Base-by-base conservation (phyloP, 2,113 vertebrate species). In the Garra rufa region DNA sequence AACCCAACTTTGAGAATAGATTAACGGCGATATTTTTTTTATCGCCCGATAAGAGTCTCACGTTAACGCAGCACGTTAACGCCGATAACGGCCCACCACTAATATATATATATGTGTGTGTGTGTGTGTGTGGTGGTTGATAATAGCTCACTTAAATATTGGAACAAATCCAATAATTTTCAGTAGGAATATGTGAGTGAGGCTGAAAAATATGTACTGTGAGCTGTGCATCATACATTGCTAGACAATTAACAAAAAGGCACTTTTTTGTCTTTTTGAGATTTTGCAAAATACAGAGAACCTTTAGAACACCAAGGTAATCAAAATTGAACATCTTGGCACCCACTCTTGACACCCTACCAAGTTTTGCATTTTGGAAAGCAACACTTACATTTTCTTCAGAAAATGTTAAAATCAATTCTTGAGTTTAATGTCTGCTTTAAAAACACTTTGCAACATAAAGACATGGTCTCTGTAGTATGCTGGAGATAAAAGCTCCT, bases 401-500 rank as follows among this genome's bases (percentile, higher is more conserved):
- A 57, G 52, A 57, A 57, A 57, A n/a, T 57, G 19, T 3, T 8
- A 1, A 57, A 57, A 57, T n/a, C 21, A 57, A 6, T 57, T 57
- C 1, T 57, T 1, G 34, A 78, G n/a, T 78, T 76, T 61, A 61
- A 43, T 10, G 15, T 41, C n/a, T 19, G 19, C 38, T 76, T 43
- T 73, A 21, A 34, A n/a, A 57, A n/a, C 4, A 76, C 38, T 17
- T 21, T 28, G 46, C n/a, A 57, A 10, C 38, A 21, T 43, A 59
- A 38, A 79, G 17, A 59, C 19, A 52, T n/a, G 52, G 41, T 46
- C 85, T 43, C 13, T 85, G 48, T 83, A 52, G 0, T n/a, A 71
- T 88, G 59, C 55, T 26, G 69, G 52, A 76, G 83, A 87, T 74
- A 83, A 81, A 78, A 9, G 43, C 52, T 85, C 43, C 74, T 73